These are phyloP conservation scores for Horisme vitalbata DNA, from an alignment of 2,888 invertebrate genomes.

Conservation along the genomic window DNA sequence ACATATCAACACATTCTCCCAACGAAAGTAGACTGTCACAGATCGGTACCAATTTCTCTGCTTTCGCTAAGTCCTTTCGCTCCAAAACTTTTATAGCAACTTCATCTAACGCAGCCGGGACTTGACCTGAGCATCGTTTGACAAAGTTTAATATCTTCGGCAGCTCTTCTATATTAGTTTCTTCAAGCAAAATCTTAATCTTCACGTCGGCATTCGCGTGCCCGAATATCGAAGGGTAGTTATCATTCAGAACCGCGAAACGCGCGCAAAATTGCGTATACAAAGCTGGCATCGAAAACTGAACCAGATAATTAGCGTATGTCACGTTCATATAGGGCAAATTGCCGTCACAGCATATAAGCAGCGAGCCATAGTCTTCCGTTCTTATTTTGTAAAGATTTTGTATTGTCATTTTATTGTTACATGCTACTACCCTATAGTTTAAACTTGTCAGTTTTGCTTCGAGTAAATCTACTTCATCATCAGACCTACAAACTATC, in stretches of 20 bases:
- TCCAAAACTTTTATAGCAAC: slow-evolving; percentile 55
- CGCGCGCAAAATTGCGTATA: slow-evolving; percentile 83
- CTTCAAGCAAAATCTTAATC: slow-evolving; percentile 83
- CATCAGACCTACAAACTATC: slow-evolving; percentile 83
- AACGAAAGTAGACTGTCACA: slow-evolving; percentile 85
- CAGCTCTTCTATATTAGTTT: slow-evolving; percentile 81
- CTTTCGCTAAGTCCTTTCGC: slow-evolving; percentile 68
- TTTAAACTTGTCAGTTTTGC: slow-evolving; percentile 45
- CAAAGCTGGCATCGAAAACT: slow-evolving; percentile 80
- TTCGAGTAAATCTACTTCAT: slow-evolving; percentile 76
- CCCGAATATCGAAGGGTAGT: slow-evolving; percentile 75
- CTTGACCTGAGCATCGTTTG: slow-evolving; percentile 65
- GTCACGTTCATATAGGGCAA: slow-evolving; percentile 84
- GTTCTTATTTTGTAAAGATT: slow-evolving; percentile 52
- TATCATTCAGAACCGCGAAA: slow-evolving; percentile 86
- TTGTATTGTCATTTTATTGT: slow-evolving; percentile 63
- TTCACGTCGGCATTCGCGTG: slow-evolving; percentile 48
- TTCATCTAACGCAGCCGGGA: slow-evolving; percentile 57
- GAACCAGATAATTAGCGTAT: slow-evolving; percentile 86
- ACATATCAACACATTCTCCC: slow-evolving; percentile 84
- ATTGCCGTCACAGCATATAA: slow-evolving; percentile 88
- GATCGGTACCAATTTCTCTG: slow-evolving; percentile 66
- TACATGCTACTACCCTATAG: slow-evolving; percentile 53
- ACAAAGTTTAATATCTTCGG: slow-evolving; percentile 84
- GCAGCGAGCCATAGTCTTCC: slow-evolving; percentile 49